Percentiles rank a stretch among this genome's conserved stretches.
Evolutionary conservation across 2,888 invertebrate species (phyloP).

Genomic region (Oxycera nigricornis): DNA sequence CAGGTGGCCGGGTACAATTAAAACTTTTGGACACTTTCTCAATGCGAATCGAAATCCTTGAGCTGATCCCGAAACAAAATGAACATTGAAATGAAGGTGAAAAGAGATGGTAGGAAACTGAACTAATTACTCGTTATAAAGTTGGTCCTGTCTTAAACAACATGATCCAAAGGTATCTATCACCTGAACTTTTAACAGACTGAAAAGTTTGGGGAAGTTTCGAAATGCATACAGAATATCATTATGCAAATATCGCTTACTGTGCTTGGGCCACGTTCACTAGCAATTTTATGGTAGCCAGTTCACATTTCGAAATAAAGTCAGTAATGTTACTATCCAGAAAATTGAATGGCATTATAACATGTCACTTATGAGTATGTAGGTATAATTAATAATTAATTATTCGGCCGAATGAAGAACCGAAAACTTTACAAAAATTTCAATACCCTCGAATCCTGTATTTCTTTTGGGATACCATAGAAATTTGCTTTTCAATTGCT

Average conservation of each 20-base stretch:
- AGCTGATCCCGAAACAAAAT: background rate
- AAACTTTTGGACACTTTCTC: conserved; percentile 20
- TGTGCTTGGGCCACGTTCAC: background rate
- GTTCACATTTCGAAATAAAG: too few species aligned
- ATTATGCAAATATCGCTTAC: background rate
- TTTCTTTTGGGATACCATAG: too few species aligned
- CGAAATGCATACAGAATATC: background rate
- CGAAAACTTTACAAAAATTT: too few species aligned
- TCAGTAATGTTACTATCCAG: too few species aligned
- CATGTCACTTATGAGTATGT: too few species aligned
- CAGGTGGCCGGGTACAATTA: conserved; percentile 27
- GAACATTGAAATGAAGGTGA: background rate
- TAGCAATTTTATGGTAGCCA: too few species aligned
- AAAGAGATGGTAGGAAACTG: background rate
- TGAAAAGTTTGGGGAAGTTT: background rate
- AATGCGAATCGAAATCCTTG: background rate
- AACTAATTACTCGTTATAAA: conserved; percentile 21
- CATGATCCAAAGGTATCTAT: conserved; percentile 9
- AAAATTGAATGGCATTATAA: too few species aligned
- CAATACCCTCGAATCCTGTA: too few species aligned
- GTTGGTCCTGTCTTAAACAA: conserved; percentile 15
- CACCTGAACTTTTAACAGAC: background rate
- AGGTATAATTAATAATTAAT: too few species aligned
- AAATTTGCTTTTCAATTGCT: too few species aligned
- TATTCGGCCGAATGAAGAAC: too few species aligned